These are phyloP conservation scores for Pachyuromys duprasi DNA, from an alignment of 2,797 vertebrate genomes.

Conservation along the genomic window DNA sequence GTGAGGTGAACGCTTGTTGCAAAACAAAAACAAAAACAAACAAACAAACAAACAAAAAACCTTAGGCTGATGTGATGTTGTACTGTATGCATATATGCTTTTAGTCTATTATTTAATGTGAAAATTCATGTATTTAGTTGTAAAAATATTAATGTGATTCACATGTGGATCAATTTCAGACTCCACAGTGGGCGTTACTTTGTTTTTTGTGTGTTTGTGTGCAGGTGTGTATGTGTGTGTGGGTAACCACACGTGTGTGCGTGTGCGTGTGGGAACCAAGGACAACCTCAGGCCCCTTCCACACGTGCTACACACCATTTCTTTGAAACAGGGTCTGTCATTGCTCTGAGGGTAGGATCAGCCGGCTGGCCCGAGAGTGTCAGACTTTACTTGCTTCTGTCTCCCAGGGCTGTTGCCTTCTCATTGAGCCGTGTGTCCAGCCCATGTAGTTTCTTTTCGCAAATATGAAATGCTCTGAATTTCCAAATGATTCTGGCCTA, in stretches of 20 bases:
- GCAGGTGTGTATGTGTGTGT: too few species aligned
- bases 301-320: background rate
- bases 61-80: background rate
- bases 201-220: background rate
- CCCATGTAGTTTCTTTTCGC: background rate
- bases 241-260: background rate
- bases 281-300: background rate
- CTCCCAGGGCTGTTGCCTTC: background rate
- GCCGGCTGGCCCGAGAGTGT: background rate
- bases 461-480: background rate
- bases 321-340: background rate
- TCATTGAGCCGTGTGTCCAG: background rate
- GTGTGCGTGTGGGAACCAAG: background rate
- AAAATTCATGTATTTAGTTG: slow-evolving; percentile 10
- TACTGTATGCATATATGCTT: background rate
- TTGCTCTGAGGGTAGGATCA: background rate
- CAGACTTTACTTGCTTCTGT: background rate
- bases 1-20: background rate
- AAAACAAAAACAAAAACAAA: too few species aligned
- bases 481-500: background rate
- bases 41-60: too few species aligned
- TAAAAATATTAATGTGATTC: slow-evolving; percentile 1
- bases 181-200: background rate
- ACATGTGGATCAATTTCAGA: background rate
- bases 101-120: background rate